Evolutionary conservation across 2,797 vertebrate genomes (phyloP).

Genomic region (Oreonectes daqikongensis): DNA sequence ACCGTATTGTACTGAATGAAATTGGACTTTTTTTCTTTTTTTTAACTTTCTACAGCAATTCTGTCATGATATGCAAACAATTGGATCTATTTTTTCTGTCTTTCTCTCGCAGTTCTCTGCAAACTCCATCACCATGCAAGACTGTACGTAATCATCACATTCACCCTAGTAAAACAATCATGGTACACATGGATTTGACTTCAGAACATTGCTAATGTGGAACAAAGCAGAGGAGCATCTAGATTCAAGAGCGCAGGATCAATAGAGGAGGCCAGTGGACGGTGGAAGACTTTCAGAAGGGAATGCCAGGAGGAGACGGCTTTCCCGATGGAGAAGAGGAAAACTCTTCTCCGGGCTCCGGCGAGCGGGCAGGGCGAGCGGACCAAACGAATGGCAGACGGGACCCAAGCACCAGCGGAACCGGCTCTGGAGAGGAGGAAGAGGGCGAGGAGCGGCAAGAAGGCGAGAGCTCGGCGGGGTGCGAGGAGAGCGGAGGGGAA

Average conservation of each 20-base stretch:
- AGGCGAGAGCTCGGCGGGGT: slow-evolving; percentile 13
- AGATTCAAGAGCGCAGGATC: slow-evolving; percentile 43
- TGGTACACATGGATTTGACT: slow-evolving; percentile 9
- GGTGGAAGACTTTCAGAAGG: slow-evolving; percentile 42
- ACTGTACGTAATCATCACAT: not conserved
- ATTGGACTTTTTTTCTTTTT: too few species aligned
- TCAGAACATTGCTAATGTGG: slow-evolving; percentile 20
- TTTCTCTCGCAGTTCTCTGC: slow-evolving; percentile 19
- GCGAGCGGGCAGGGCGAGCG: not conserved
- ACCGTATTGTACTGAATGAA: too few species aligned
- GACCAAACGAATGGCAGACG: not conserved
- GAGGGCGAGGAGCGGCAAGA: slow-evolving; percentile 32
- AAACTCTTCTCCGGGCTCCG: slow-evolving; percentile 13
- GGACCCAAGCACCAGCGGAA: not conserved
- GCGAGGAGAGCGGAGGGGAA: slow-evolving; percentile 56
- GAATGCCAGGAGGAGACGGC: slow-evolving; percentile 66
- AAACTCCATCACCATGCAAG: not conserved
- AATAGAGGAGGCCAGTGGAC: slow-evolving; percentile 43
- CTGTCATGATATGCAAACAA: not conserved
- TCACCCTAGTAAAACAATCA: not conserved
- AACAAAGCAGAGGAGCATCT: slow-evolving; percentile 47
- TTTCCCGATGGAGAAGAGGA: slow-evolving; percentile 68
- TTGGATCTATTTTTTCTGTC: not conserved
- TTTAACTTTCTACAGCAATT: too few species aligned
- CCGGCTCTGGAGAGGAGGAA: slow-evolving; percentile 38